Conservation (phyloP, 92 coral and sea anemone species). For the Desmophyllum pertusum region DNA sequence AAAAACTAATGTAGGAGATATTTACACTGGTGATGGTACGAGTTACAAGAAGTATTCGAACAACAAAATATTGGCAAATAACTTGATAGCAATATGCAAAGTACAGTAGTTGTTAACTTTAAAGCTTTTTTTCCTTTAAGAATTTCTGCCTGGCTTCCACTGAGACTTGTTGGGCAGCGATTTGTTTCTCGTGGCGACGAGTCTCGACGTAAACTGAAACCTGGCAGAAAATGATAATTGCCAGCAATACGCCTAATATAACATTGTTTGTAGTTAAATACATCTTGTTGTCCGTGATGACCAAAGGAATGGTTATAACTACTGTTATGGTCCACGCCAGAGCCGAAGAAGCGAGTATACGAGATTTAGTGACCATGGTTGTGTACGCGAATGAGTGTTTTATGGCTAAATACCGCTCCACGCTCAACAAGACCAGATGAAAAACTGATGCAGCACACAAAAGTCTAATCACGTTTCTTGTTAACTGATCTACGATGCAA, state of each 20-base stretch:
- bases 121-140: slow-evolving; percentile 3
- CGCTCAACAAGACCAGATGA: neutral
- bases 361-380: neutral
- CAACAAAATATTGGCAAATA: neutral
- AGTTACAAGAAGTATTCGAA: neutral
- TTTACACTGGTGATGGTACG: neutral
- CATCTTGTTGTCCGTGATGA: neutral
- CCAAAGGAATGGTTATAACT: neutral
- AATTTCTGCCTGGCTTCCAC: neutral
- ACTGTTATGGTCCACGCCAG: neutral
- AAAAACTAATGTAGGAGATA: neutral
- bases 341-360: neutral
- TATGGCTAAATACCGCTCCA: neutral
- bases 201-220: neutral
- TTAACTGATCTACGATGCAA: neutral
- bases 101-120: neutral
- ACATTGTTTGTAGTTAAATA: neutral
- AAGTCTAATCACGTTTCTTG: no score
- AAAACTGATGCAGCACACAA: neutral
- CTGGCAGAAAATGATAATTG: neutral
- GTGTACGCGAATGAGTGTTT: neutral
- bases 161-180: slow-evolving; percentile 2
- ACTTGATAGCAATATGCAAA: neutral
- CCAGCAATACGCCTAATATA: neutral
- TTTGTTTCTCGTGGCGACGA: neutral